Percentiles rank a stretch among this genome's conserved stretches.
Evolutionary conservation across 1,140 invertebrate species (phyloP).

Genomic region (Drosophila nasuta): DNA sequence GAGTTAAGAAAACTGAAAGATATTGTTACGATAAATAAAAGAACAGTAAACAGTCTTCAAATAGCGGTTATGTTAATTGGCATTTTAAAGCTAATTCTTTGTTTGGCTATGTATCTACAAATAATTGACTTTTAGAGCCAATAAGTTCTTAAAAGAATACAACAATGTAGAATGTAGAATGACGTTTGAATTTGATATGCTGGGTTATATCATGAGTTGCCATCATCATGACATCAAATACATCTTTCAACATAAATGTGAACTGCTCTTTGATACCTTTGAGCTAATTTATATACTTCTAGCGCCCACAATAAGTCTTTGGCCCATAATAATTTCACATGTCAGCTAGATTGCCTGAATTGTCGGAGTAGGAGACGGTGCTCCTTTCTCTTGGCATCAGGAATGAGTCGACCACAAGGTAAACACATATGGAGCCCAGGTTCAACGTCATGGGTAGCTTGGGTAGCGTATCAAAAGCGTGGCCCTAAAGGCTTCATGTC

Average conservation of each 20-base stretch:
- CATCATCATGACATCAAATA: neutral
- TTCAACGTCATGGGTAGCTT: slow-evolving; percentile 15
- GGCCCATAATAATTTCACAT: slow-evolving; percentile 42
- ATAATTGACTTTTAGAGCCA: too few species aligned
- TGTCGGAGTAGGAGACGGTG: neutral
- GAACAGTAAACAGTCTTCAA: neutral
- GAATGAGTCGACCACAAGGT: slow-evolving; percentile 26
- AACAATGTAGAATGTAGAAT: too few species aligned
- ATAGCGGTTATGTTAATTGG: neutral
- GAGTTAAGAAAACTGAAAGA: neutral
- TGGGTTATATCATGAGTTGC: neutral
- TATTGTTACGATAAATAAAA: neutral
- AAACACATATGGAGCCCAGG: slow-evolving; percentile 41
- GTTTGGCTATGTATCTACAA: neutral
- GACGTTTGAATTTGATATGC: neutral
- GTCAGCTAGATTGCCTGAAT: slow-evolving; percentile 34
- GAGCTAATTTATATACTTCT: slow-evolving; percentile 40
- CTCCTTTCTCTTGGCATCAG: slow-evolving; percentile 11
- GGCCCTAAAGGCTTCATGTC: slow-evolving; percentile 76
- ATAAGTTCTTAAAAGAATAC: too few species aligned
- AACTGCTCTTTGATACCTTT: slow-evolving; percentile 21
- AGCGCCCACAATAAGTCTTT: slow-evolving; percentile 25
- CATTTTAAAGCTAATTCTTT: neutral
- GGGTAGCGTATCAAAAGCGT: slow-evolving; percentile 61
- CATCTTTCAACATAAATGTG: slow-evolving; percentile 26